Base-by-base conservation (phyloP, 2,797 vertebrate species). In the Synaphobranchus kaupii region DNA sequence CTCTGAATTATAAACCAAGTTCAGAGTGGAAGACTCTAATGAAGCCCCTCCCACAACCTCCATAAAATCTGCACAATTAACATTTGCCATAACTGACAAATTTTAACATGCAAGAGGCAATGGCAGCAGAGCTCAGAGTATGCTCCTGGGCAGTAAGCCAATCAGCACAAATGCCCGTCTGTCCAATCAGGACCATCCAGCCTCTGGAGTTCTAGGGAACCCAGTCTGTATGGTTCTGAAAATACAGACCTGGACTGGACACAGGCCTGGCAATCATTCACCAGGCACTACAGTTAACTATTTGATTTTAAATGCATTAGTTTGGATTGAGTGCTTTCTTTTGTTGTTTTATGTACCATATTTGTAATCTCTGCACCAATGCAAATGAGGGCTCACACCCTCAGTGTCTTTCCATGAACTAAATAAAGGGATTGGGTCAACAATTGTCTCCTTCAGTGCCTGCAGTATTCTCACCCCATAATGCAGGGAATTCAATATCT, bases 1-100 rank as follows among this genome's bases (percentile, higher is more conserved):
- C 28, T 15, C 76, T 83, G 22, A 86, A 76, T 86, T 76, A 25
- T 86, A 31, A 54, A 50, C 85, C 85, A 58, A 81, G 44, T 83
- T 83, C 8, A 73, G 31, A 44, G 68, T 28, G 12, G 25, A n/a
- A n/a, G n/a, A n/a, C n/a, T n/a, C 12, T 60, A 44, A 34, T 80
- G 71, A 22, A 86, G 85, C 52, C 31, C 25, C 17, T 78, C 34
- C 47, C 47, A 44, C 28, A 20, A n/a, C 13, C 1, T 31, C 52
- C 1, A 25, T 4, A 34, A 52, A 39, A 39, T 17, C 7, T 48
- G 56, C 85, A 34, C 48, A 15, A 60, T 17, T 58, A 25, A 15
- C 17, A n/a, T 39, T 1, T 80, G 52, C 54, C 10, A 10, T 13
- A 31, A 76, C 13, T 13, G 71, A 76, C 28, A 31, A 31, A 28